phyloP scores from a whole-genome alignment of 2,888 invertebrate species.

The Leptopilina myrica region DNA sequence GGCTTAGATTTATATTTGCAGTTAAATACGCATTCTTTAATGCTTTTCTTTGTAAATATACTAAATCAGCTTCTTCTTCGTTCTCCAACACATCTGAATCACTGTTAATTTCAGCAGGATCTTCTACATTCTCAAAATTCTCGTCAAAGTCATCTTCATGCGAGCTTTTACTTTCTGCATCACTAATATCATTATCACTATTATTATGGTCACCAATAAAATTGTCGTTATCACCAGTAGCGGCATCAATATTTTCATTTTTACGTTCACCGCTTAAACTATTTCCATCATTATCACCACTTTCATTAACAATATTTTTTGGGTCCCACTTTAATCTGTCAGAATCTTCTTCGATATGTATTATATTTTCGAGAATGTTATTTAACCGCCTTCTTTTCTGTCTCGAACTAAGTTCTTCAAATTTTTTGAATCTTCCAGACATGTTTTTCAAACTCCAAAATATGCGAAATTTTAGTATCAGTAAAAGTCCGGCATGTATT shows the following conservation, averaged over 20 bases:
- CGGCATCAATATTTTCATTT: background rate
- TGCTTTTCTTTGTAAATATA: background rate
- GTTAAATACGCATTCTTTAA: too few relatives aligned
- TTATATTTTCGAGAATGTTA: too few relatives aligned
- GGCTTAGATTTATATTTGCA: too few relatives aligned
- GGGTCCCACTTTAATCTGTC: background rate
- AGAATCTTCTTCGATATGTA: too few relatives aligned
- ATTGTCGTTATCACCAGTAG: background rate
- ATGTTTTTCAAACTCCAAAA: background rate
- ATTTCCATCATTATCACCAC: too few relatives aligned
- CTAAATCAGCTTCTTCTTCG: background rate
- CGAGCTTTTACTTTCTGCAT: too few relatives aligned
- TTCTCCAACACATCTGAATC: background rate
- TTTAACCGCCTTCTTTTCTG: background rate
- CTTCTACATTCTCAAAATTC: too few relatives aligned
- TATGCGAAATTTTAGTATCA: background rate
- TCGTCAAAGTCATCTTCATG: too few relatives aligned
- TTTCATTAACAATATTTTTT: background rate
- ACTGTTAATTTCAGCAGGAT: background rate
- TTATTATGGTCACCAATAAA: too few relatives aligned
- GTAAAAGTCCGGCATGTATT: too few relatives aligned
- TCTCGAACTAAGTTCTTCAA: background rate
- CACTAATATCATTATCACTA: too few relatives aligned
- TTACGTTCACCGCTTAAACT: background rate
- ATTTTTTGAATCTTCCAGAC: background rate